Base-by-base conservation (phyloP, 2,797 vertebrate species). In the Girardinus metallicus region DNA sequence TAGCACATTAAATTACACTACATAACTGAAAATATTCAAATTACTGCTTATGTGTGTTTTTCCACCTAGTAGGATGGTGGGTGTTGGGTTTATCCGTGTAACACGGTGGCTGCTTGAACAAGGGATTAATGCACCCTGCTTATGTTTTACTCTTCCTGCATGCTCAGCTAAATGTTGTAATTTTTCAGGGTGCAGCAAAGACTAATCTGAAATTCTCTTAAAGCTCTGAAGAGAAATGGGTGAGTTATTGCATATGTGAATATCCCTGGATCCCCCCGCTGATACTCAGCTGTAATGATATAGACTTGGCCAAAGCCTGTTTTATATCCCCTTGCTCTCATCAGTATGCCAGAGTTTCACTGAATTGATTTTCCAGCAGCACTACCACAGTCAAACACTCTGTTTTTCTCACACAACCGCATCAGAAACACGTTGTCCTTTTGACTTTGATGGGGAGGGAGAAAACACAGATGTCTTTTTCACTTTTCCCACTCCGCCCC, bases 271-370 rank as follows among this genome's bases (percentile, higher is more conserved):
- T 91, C 88, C 75, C 87, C 91, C 86, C 88, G 90, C 88, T 91
- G 91, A 93, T 94, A 87, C 90, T 81, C 78, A 80, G 88, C 85
- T 91, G 79, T 88, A 89, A 92, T 89, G 80, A 92, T 85, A 86
- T 78, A 84, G 70, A 77, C 76, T 86, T 68, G 85, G 81, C 80
- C 79, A 23, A 76, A 86, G 77, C 68, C 64, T 73, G 75, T 83
- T 76, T 75, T 68, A 81, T 74, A 81, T 80, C 78, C 81, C 80
- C 73, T 82, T 80, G 21, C 72, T 81, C 86, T 91, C 90, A 91
- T 87, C 87, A 91, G 78, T 83, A 89, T 82, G 82, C 86, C 75
- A 29, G 81, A 81, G 77, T 88, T 87, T 81, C 75, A 64, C 83
- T 34, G 78, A 76, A 84, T 89, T 83, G 85, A 91, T 92, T 91